These are phyloP conservation scores for Mustelus asterias DNA, from an alignment of 2,113 vertebrate species.

Conservation along the genomic window DNA sequence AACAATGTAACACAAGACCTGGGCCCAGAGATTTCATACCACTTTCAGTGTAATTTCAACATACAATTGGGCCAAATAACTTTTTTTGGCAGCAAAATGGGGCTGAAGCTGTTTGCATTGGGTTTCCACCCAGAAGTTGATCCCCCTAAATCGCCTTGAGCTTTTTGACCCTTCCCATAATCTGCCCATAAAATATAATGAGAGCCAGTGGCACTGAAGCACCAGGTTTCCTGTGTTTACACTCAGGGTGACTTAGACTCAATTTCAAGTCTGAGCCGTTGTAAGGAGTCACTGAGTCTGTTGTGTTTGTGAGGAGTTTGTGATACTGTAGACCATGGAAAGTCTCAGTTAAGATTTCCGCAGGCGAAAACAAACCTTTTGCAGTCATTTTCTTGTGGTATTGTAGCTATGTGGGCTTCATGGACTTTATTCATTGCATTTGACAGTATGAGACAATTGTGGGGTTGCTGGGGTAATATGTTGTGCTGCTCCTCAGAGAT, in stretches of 20 bases:
- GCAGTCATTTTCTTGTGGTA: not conserved
- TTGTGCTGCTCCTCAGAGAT: not conserved
- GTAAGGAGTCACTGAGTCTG: not conserved
- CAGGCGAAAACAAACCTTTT: not conserved
- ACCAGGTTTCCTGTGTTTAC: not conserved
- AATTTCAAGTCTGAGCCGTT: not conserved
- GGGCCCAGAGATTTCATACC: not conserved
- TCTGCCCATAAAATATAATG: not conserved
- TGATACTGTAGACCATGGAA: not conserved
- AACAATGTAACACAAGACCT: conserved; percentile 13
- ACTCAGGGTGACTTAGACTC: not conserved
- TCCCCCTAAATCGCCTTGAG: not conserved
- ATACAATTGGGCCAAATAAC: not conserved
- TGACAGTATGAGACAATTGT: not conserved
- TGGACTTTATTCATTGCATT: not conserved
- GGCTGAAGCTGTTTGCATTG: not conserved
- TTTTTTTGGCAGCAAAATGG: not conserved
- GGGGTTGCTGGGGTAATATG: not conserved
- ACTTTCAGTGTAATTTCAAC: conserved; percentile 14
- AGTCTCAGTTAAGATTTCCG: not conserved
- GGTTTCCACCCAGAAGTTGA: not conserved
- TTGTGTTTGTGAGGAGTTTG: not conserved
- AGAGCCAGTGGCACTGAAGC: not conserved
- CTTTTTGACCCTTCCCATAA: not conserved
- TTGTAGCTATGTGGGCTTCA: not conserved